Conservation (phyloP, 2,888 invertebrate genomes). For the Andrena minutula region DNA sequence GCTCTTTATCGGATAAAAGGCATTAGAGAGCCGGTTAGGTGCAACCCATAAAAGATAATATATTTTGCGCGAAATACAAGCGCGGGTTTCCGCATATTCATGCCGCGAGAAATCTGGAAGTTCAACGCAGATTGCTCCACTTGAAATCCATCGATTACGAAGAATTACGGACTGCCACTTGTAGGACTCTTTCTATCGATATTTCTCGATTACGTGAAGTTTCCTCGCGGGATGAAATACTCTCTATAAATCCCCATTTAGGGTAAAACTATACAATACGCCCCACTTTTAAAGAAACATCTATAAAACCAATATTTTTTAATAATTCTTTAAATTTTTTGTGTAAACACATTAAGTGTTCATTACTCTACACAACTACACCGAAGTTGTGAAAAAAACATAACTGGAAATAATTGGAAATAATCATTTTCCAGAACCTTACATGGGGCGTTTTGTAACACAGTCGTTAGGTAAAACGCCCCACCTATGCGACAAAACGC, state of each 20-base stretch:
- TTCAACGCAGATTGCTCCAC: constrained; percentile 55
- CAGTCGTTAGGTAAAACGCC: too few species aligned
- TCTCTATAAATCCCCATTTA: constrained; percentile 1
- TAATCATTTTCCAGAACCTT: too few species aligned
- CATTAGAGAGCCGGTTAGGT: constrained; percentile 69
- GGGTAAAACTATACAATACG: too few species aligned
- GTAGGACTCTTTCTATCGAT: not conserved
- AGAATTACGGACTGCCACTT: constrained; percentile 1
- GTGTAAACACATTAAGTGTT: too few species aligned
- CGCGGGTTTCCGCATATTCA: constrained; percentile 24
- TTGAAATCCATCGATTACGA: constrained; percentile 29
- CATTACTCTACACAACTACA: too few species aligned
- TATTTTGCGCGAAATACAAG: constrained; percentile 61
- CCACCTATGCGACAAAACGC: too few species aligned
- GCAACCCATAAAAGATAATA: constrained; percentile 70
- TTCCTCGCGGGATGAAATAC: not conserved
- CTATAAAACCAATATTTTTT: too few species aligned
- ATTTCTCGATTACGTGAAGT: not conserved
- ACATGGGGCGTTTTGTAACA: too few species aligned
- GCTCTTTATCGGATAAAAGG: constrained; percentile 66
- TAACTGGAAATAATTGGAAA: too few species aligned
- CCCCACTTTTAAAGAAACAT: too few species aligned
- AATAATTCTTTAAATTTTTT: too few species aligned
- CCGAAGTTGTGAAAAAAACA: too few species aligned
- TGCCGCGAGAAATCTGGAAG: constrained; percentile 50